These are phyloP conservation scores for Emmelina monodactyla DNA, from an alignment of 2,888 invertebrate species.

Conservation along the genomic window DNA sequence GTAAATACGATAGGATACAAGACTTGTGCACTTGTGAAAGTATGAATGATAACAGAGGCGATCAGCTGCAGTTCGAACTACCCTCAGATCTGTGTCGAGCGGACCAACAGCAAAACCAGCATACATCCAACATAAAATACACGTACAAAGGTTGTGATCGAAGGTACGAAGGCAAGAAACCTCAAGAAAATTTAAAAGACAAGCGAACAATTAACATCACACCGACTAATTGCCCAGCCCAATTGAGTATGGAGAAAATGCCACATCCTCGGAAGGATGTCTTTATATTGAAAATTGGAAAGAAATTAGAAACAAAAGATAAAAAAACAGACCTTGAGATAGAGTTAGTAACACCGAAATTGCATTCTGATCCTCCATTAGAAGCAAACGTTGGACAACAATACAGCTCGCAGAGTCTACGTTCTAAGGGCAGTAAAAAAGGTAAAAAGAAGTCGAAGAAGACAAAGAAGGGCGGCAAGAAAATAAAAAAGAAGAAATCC, in stretches of 20 bases:
- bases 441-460: conserved; percentile 19
- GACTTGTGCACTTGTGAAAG: conserved; percentile 48
- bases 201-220: conserved; percentile 43
- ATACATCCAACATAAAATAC: conserved; percentile 44
- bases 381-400: conserved; percentile 17
- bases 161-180: conserved; percentile 23
- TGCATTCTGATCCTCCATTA: conserved; percentile 22
- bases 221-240: conserved; percentile 44
- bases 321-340: conserved; percentile 57
- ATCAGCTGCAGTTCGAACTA: conserved; percentile 51
- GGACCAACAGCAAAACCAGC: conserved; percentile 25
- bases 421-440: conserved; percentile 20
- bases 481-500: conserved; percentile 18
- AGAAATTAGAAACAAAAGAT: conserved; percentile 50
- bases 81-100: conserved; percentile 32
- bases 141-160: conserved; percentile 34
- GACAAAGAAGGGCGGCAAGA: conserved; percentile 20
- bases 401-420: conserved; percentile 35
- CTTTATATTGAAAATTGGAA: conserved; percentile 55
- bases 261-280: conserved; percentile 46
- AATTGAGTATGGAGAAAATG: conserved; percentile 44
- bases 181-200: too few species aligned
- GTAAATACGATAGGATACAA: conserved; percentile 45
- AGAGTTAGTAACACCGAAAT: conserved; percentile 51
- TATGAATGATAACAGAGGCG: conserved; percentile 41